These are phyloP conservation scores for Drosophila busckii DNA, from an alignment of 1,140 invertebrate genomes.

Conservation along the genomic window DNA sequence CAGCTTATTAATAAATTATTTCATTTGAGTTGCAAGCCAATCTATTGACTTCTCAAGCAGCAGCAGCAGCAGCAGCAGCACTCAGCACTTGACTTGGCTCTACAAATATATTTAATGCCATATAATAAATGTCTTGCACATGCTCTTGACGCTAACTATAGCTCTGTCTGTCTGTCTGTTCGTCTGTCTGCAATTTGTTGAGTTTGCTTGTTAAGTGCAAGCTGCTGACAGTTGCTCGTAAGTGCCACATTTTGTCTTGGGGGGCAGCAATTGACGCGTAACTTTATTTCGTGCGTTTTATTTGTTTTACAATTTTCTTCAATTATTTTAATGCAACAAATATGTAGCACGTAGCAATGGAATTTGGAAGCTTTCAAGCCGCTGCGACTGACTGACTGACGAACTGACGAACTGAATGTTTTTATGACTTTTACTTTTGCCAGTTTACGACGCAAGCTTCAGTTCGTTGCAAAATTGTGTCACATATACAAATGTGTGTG, in stretches of 20 bases:
- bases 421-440: slow-evolving; percentile 65
- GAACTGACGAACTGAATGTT: slow-evolving; percentile 26
- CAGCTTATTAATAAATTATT: no score
- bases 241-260: slow-evolving; percentile 17
- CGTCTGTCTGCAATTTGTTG: slow-evolving; percentile 36
- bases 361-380: slow-evolving; percentile 43
- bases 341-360: slow-evolving; percentile 45
- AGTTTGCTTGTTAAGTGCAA: slow-evolving; percentile 12
- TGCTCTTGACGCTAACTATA: slow-evolving; percentile 27
- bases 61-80: no score
- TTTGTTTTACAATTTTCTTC: slow-evolving; percentile 70
- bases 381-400: neutral
- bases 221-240: slow-evolving; percentile 4
- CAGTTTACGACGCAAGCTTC: slow-evolving; percentile 48
- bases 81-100: no score
- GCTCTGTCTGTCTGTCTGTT: no score
- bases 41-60: no score
- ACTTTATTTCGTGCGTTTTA: slow-evolving; percentile 29
- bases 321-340: slow-evolving; percentile 75
- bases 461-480: slow-evolving; percentile 35
- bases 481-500: slow-evolving; percentile 27
- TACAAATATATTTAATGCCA: slow-evolving; percentile 24
- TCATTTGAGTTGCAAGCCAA: no score
- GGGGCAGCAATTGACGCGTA: slow-evolving; percentile 30
- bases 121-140: slow-evolving; percentile 38